Base-by-base conservation (phyloP, 2,797 vertebrate genomes). In the Fratercula arctica region DNA sequence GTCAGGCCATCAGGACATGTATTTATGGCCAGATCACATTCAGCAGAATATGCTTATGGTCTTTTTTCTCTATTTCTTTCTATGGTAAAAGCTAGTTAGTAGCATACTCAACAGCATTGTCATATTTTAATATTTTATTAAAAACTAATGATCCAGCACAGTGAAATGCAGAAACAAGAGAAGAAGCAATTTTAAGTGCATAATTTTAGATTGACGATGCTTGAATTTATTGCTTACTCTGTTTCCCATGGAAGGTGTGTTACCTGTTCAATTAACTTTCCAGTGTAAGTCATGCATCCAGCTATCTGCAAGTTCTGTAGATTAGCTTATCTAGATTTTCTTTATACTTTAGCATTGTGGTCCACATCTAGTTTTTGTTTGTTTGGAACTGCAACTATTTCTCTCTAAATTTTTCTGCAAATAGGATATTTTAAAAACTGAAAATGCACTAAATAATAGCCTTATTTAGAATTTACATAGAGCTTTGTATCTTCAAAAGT, bases 121-220 rank as follows among this genome's bases (percentile, higher is more conserved):
- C 84, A 45, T 63, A 68, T 93, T 93, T 95, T 93, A 95, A 96
- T 93, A 68, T 93, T 93, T 95, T 93, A 95, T 95, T 93, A 93
- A 95, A 97, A 96, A 76, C 84, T 91, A 94, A 95, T 45, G 92
- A 74, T 50, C 92, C 89, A 48, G 33, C 26, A 2, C 75, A 10
- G 48, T 39, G n/a, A 87, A 70, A 43, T n/a, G 68, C 61, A 87
- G 94, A 63, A 92, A 85, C 2, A 64, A 26, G 64, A 89, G 66
- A 45, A 87, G 84, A 13, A 83, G 61, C 75, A 69, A 81, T 87
- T 93, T 75, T 15, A 77, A 73, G 84, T 80, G 72, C 75, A 51
- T 70, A 41, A 51, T 80, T 96, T 92, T 87, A 75, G 89, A 87
- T 56, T 78, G 81, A 85, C 92, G 90, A 16, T 81, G 81, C 60